A percentile compares a stretch with the other conserved stretches of the same genome.
Conservation (phyloP, 1,140 invertebrate genomes). For the Papilio helenus region DNA sequence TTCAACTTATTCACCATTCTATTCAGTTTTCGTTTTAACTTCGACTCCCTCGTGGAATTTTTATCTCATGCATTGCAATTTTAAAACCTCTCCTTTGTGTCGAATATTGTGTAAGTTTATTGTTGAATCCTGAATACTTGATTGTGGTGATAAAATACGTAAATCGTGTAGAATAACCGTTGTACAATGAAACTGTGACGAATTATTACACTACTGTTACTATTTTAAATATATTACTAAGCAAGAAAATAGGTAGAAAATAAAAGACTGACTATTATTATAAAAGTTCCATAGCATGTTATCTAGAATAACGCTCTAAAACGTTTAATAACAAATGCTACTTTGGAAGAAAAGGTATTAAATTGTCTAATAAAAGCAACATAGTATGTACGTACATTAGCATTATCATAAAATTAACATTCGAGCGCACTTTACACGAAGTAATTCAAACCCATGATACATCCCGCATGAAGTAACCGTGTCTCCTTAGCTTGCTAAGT, state of each 20-base stretch:
- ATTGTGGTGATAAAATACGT: background rate
- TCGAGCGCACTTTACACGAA: background rate
- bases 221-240: background rate
- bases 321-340: background rate
- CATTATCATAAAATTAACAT: constrained; percentile 32
- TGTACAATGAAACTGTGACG: no score
- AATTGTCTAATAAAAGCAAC: background rate
- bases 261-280: background rate
- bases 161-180: background rate
- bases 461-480: constrained; percentile 37
- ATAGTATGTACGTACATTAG: background rate
- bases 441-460: background rate
- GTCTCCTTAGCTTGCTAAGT: constrained; percentile 31
- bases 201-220: background rate
- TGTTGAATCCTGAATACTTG: constrained; percentile 7
- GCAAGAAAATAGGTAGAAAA: background rate
- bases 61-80: constrained; percentile 29
- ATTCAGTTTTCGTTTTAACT: constrained; percentile 28
- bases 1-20: constrained; percentile 29
- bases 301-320: no score
- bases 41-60: constrained; percentile 5
- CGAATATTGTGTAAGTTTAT: constrained; percentile 7
- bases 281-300: background rate
- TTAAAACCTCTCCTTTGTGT: constrained; percentile 8
- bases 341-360: background rate